Percentiles rank a stretch among this genome's conserved stretches.
Conservation (phyloP, 1,140 invertebrate species). For the Pomacea maculata region DNA sequence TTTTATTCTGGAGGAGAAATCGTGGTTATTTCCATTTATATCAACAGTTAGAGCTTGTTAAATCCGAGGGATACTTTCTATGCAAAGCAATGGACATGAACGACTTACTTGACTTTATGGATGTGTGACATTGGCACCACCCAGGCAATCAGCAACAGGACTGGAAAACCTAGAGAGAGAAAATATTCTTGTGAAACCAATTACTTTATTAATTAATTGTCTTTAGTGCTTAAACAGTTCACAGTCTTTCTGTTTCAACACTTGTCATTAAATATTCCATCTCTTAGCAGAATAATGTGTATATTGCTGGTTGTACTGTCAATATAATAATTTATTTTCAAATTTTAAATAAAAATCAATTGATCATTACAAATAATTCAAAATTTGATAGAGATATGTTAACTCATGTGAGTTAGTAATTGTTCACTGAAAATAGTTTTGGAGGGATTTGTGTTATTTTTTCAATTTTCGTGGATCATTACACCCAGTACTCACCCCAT, state of each 20-base stretch:
- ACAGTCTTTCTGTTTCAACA: too few relatives aligned
- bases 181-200: background rate
- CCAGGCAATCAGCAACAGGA: conserved; percentile 79
- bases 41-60: too few relatives aligned
- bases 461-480: background rate
- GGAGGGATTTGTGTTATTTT: too few relatives aligned
- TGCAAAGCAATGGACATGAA: background rate
- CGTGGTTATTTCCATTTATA: too few relatives aligned
- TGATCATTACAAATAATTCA: background rate
- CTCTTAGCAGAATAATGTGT: background rate
- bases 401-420: too few relatives aligned
- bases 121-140: conserved; percentile 68
- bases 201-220: too few relatives aligned
- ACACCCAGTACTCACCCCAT: conserved; percentile 73
- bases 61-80: too few relatives aligned
- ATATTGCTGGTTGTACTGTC: background rate
- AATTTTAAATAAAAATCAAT: background rate
- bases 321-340: background rate
- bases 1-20: too few relatives aligned
- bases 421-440: too few relatives aligned
- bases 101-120: conserved; percentile 60
- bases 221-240: too few relatives aligned
- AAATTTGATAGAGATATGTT: too few relatives aligned
- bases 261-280: too few relatives aligned
- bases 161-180: conserved; percentile 68